These are phyloP conservation scores for Cancer borealis DNA, from an alignment of 2,888 invertebrate genomes.

Conservation along the genomic window DNA sequence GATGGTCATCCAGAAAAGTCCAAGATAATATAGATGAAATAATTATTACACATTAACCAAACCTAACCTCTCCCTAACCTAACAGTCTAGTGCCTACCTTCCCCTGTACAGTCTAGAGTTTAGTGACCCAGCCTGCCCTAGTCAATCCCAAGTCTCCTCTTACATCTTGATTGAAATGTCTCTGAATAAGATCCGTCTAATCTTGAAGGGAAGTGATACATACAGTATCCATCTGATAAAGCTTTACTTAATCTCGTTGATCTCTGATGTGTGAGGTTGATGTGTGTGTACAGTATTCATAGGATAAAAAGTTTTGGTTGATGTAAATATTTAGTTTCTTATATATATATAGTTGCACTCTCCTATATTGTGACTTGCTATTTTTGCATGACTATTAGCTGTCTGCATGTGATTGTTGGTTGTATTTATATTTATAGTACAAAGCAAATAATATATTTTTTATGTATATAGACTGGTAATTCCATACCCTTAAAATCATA, in stretches of 20 bases:
- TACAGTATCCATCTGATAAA: not conserved
- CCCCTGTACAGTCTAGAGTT: not conserved
- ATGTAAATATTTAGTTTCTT: not conserved
- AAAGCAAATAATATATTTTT: not conserved
- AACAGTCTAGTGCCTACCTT: not conserved
- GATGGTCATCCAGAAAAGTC: not conserved
- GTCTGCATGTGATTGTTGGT: slow-evolving; percentile 26
- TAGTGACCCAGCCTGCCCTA: not conserved
- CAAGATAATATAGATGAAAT: not conserved
- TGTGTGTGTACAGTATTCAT: slow-evolving; percentile 34
- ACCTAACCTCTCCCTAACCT: not conserved
- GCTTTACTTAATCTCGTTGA: too few relatives aligned
- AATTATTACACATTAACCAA: not conserved
- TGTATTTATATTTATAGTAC: not conserved
- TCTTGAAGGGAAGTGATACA: not conserved
- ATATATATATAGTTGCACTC: slow-evolving; percentile 4
- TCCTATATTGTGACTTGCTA: not conserved
- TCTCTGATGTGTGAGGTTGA: slow-evolving; percentile 50
- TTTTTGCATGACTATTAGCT: slow-evolving; percentile 48
- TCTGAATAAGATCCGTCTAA: not conserved
- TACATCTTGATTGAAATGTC: not conserved
- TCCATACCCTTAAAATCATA: slow-evolving; percentile 12
- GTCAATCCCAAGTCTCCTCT: not conserved
- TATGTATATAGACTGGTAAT: slow-evolving; percentile 4
- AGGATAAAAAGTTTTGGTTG: slow-evolving; percentile 38